Base-by-base conservation (phyloP, 2,113 vertebrate genomes). In the Hydrochoerus hydrochaeris region DNA sequence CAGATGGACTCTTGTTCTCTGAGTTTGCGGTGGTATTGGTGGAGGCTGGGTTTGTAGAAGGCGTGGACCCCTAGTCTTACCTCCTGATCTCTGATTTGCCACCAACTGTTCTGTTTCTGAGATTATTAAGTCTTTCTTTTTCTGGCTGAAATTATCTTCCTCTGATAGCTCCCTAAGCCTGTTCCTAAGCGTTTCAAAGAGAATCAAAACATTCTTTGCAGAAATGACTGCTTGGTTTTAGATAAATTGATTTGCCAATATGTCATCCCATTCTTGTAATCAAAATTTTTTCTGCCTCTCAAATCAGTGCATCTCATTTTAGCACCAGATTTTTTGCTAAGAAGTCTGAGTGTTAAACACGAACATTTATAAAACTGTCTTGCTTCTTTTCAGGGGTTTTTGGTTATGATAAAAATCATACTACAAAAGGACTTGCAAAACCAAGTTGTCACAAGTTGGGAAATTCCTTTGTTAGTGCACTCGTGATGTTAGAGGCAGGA, bases 161-260 rank as follows among this genome's bases (percentile, higher is more conserved):
- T 95, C 86, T 75, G 69, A 80, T 54, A 10, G 88, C 12, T 88
- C 38, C 52, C 28, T 11, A 32, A 41, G 17, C 65, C 41, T 82
- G 54, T 92, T 62, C 57, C 88, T 90, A 92, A 95, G 38, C 71
- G 88, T 95, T 95, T 92, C 90, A 94, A 92, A 96, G 90, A 92
- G 38, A 90, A 57, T 63, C 9, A 84, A 85, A 84, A 52, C 57
- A 60, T 95, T 86, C 60, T 80, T 96, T 95, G 41, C 32, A 87
- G 69, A 95, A 92, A 90, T 84, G 46, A 57, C 19, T 90, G 63
- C 77, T 44, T 90, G 35, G 81, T 78, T 94, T 91, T 81, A 80
- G 85, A 44, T 52, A 71, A 84, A 38, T 95, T 35, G 44, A 28
- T 95, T 97, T 87, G 54, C 90, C 88, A 1, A 1, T 69, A 89